Base-by-base conservation (phyloP, 1,140 invertebrate genomes). In the Spodoptera frugiperda region DNA sequence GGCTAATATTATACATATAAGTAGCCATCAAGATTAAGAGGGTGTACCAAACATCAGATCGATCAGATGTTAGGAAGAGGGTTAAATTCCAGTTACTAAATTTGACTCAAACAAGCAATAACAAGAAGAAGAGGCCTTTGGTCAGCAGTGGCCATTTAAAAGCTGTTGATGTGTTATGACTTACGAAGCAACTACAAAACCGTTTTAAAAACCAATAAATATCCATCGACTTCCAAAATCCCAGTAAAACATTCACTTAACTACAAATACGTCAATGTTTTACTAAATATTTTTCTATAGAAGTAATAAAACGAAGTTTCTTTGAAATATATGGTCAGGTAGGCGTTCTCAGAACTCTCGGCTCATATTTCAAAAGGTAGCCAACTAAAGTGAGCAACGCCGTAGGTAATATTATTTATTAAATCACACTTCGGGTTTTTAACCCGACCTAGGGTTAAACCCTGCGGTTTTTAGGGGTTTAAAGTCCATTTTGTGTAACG, bases 311-410 rank as follows among this genome's bases (percentile, higher is more conserved):
- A 57, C 21, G 49, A 67, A 44, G 19, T 39, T 72, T 72, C 54
- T 73, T 73, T 61, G 71, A 33, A 73, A 61, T 25, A 61, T 48
- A 54, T 70, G 25, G 14, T 46, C 55, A 73, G 71, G 71, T 73
- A 73, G 55, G 44, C 54, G 39, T 73, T 73, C 71, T 11, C 2
- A 61, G 71, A 73, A 73, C 49, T 49, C 53, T 51, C 46, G 54
- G 44, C n/a, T 73, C 71, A 33, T 61, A 61, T 73, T 73, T 49
- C 71, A 61, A 73, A 73, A 33, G 49, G 21, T 17, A 9, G n/a
- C n/a, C n/a, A n/a, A 12, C 67, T 70, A 39, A 39, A 39, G 33
- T 39, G 33, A 39, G 33, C 21, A 48, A 57, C 19, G n/a, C n/a
- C n/a, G n/a, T n/a, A n/a, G n/a, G 71, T 19, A 57, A 49, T 57